These are phyloP conservation scores for Epizoanthus ramosus DNA, from an alignment of 92 coral and sea anemone genomes.

Conservation along the genomic window DNA sequence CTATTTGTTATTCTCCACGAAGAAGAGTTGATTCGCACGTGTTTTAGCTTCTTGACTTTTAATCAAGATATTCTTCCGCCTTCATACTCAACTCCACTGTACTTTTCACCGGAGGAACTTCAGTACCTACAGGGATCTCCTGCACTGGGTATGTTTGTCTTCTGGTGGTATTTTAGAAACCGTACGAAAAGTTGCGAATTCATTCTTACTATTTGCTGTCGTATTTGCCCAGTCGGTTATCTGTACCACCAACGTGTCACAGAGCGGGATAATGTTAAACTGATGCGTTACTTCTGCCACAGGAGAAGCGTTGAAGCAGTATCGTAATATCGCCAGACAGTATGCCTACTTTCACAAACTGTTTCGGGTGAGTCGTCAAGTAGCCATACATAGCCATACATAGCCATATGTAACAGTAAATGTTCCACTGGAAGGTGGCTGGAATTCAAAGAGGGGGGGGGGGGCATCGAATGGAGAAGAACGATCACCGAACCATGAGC, in stretches of 20 bases:
- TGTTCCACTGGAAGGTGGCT: too few species aligned
- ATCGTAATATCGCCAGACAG: conserved; percentile 90
- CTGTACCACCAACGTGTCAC: background rate
- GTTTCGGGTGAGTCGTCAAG: conserved; percentile 38
- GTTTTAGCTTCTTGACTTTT: conserved; percentile 26
- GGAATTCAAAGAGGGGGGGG: too few species aligned
- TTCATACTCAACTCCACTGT: conserved; percentile 79
- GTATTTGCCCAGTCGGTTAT: too few species aligned
- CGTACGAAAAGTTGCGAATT: background rate
- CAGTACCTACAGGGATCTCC: conserved; percentile 83
- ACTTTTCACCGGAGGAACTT: conserved; percentile 84
- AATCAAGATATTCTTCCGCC: conserved; percentile 81
- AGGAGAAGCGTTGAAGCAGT: conserved; percentile 91
- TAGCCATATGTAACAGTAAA: too few species aligned
- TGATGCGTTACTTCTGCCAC: background rate
- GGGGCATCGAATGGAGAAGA: too few species aligned
- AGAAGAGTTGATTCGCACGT: background rate
- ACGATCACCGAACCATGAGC: too few species aligned
- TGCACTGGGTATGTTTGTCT: conserved; percentile 71
- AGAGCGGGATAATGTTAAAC: background rate
- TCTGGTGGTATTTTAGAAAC: background rate
- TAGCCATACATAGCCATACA: too few species aligned
- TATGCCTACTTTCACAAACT: conserved; percentile 85
- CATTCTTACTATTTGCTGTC: background rate
- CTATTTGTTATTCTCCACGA: background rate